Evolutionary conservation across 2,797 vertebrate species (phyloP), one percentile per base, ranked within the genome.

Genomic region (Muscicapa comitata): DNA sequence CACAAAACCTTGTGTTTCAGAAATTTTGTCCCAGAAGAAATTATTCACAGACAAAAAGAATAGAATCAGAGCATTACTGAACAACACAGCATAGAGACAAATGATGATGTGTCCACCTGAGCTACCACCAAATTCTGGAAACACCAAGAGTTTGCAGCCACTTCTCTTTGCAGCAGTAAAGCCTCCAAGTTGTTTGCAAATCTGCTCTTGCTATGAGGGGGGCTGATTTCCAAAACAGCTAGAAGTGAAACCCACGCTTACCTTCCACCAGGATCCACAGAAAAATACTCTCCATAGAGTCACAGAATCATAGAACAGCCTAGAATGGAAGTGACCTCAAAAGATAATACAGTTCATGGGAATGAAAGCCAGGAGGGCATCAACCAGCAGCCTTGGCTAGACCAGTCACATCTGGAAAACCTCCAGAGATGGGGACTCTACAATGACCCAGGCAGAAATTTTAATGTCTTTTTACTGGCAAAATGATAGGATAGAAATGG

Each of bases 401-500:
- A n/a, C 8, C 45, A 78, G 18, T 28, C 8, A 10, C 20, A 31
- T 13, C 13, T 11, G 43, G 25, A 63, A 63, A 81, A n/a, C 23
- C 25, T 74, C 24, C 53, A 70, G 29, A 24, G 19, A 25, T 13
- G 26, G 10, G 5, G 3, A 29, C 12, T 73, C 18, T 45, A 17
- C 23, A 42, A 31, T 21, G 17, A 68, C 17, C 21, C 7, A 53
- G 1, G 1, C 2, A 3, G 1, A 76, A 37, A 20, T 16, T 58
- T 47, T 51, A 54, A 10, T 68, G 10, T 16, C 10, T 40, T 66
- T 31, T 67, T 63, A 33, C n/a, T 71, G 43, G 4, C 29, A 53
- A 53, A 11, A 85, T 35, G 19, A 47, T 24, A n/a, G 26, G 66
- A 70, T 5, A 72, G 15, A 58, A 71, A 35, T 40, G 45, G 6